Conservation (phyloP, 2,888 invertebrate species). For the Rotaria socialis region DNA sequence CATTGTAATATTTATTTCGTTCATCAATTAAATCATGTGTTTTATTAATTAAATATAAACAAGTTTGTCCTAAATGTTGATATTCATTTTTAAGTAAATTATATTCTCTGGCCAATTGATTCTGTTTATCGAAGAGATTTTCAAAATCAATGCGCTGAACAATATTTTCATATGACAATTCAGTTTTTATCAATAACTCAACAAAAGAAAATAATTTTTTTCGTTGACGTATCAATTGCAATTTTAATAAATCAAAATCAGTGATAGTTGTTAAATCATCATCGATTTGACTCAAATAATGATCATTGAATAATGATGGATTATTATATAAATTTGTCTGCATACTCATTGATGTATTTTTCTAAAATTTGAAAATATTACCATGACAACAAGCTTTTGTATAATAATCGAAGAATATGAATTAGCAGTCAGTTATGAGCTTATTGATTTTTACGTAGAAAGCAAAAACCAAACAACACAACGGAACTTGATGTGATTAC, state of each 20-base stretch:
- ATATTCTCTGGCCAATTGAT: not conserved
- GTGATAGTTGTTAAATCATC: not conserved
- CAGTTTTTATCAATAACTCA: not conserved
- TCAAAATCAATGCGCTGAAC: not conserved
- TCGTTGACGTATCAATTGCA: not conserved
- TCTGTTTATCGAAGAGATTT: not conserved
- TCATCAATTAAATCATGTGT: conserved; percentile 25
- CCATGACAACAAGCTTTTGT: conserved; percentile 19
- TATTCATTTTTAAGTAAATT: not conserved
- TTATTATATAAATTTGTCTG: not conserved
- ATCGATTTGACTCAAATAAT: not conserved
- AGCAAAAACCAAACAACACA: no score
- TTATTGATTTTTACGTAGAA: no score
- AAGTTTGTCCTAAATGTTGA: conserved; percentile 28
- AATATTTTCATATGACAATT: conserved; percentile 13
- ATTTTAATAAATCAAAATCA: not conserved
- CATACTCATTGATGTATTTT: not conserved
- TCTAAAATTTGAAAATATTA: not conserved
- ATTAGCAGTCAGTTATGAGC: no score
- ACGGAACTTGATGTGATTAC: no score
- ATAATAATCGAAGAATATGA: no score
- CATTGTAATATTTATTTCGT: conserved; percentile 25
- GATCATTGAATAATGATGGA: not conserved
- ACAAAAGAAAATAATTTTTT: not conserved
- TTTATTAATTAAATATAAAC: conserved; percentile 17